A percentile compares a stretch with the other conserved stretches of the same genome.
Conservation (phyloP, 2,113 vertebrate genomes). For the Drymodes brunneopygia region DNA sequence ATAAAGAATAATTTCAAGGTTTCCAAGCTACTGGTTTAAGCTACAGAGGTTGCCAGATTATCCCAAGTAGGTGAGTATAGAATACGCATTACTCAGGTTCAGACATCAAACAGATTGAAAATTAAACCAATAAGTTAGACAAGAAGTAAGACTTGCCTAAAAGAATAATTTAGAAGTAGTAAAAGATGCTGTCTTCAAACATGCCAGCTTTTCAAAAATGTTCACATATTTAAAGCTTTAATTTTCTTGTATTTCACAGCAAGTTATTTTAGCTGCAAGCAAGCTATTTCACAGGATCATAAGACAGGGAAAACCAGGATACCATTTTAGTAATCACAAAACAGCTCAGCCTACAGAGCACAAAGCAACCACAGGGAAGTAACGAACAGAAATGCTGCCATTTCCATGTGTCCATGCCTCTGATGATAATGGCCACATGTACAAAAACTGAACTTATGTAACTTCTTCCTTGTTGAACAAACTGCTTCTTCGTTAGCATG, state of each 20-base stretch:
- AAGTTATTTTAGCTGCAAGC: neutral
- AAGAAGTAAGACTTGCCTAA: neutral
- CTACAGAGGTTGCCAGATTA: neutral
- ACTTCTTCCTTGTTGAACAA: neutral
- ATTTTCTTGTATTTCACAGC: neutral
- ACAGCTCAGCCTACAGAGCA: neutral
- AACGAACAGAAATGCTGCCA: neutral
- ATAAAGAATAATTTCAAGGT: neutral
- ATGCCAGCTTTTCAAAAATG: neutral
- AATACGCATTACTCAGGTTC: neutral
- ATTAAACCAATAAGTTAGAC: neutral
- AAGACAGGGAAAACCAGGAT: neutral
- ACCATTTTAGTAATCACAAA: neutral
- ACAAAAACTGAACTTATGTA: neutral
- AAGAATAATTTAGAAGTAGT: neutral
- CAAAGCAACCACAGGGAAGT: neutral
- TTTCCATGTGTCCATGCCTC: rapidly evolving
- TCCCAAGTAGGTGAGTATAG: neutral
- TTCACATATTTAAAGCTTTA: neutral
- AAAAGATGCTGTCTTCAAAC: neutral
- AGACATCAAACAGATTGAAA: neutral
- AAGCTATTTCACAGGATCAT: neutral
- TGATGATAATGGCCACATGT: neutral
- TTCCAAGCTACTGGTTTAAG: neutral
- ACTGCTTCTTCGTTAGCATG: neutral